Evolutionary conservation across 2,113 vertebrate genomes (phyloP).

Genomic region (Pluvialis apricaria): DNA sequence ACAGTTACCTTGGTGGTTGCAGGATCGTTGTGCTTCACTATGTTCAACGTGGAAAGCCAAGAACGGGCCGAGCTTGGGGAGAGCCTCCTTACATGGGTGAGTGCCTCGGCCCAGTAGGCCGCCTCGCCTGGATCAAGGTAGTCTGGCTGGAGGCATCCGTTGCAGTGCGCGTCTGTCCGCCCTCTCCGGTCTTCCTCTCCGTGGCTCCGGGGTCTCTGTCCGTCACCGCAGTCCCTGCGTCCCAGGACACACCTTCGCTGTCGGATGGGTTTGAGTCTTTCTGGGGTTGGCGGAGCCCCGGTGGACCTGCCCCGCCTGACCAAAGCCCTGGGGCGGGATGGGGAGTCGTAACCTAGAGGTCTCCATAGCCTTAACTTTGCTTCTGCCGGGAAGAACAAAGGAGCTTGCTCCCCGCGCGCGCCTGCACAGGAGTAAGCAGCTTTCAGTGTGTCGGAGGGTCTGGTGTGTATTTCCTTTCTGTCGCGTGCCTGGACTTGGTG

Average conservation of each 20-base stretch:
- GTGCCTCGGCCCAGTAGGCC: neutral
- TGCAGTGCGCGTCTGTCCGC: neutral
- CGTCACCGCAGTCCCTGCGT: neutral
- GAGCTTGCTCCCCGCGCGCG: neutral
- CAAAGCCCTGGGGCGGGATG: neutral
- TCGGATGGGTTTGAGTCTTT: neutral
- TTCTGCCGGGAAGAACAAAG: neutral
- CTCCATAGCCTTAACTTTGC: neutral
- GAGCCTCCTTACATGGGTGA: slow-evolving; percentile 91
- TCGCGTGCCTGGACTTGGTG: neutral
- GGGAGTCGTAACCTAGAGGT: neutral
- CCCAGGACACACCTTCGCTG: neutral
- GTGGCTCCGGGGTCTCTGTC: neutral
- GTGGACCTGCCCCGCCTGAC: neutral
- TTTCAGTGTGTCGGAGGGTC: neutral
- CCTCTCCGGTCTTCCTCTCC: neutral
- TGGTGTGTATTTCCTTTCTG: neutral
- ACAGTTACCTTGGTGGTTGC: neutral
- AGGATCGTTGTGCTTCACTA: slow-evolving; percentile 36
- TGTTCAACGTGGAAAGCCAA: slow-evolving; percentile 83
- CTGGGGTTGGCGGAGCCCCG: neutral
- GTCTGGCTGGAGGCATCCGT: neutral
- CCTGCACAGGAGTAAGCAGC: neutral
- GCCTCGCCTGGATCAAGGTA: neutral
- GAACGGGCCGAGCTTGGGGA: slow-evolving; percentile 89